Base-by-base conservation (phyloP, 2,113 vertebrate genomes). In the Thermophis baileyi region DNA sequence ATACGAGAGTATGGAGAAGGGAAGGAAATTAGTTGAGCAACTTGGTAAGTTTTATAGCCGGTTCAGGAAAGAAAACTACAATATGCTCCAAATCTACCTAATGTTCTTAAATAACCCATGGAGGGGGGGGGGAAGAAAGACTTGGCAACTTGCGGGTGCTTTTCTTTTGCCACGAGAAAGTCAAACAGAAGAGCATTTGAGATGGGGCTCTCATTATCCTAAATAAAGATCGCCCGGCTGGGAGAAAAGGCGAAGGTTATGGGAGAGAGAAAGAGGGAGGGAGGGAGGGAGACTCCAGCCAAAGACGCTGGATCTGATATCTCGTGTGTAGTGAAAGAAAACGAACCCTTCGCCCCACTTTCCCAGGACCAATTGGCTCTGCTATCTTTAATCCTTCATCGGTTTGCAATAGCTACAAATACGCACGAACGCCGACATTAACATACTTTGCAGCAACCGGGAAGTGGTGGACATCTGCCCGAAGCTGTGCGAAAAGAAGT, bases 1-100 rank as follows among this genome's bases (percentile, higher is more conserved):
- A 93, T 90, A 63, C 7, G 12, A 12, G 54, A 89, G 24, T 60
- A 47, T 12, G 44, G 51, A 81, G 49, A 54, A 44, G 18, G 20
- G 25, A 35, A 27, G 3, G 11, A 46, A 74, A 88, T 88, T 50
- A 90, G 88, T 30, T 7, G 53, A 86, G 92, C 92, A 96, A 96
- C 92, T 95, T 14, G 86, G 94, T 92, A 96, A 96, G 87, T 93
- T 35, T 93, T 85, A 74, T 89, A 63, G 93, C 55, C 90, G 89
- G 87, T 81, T 89, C 91, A 4, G 86, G 92, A 53, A 95, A 9
- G 69, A 7, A 91, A 35, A 89, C 92, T 91, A 40, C 14, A 11
- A 87, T 12, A 24, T 20, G 63, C 55, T 93, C 60, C 90, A 55
- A 89, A 88, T 95, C 93, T 91, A 50, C 49, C 55, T 46, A 46